Conservation (phyloP, 2,113 vertebrate genomes). For the Oncorhynchus kisutch region DNA sequence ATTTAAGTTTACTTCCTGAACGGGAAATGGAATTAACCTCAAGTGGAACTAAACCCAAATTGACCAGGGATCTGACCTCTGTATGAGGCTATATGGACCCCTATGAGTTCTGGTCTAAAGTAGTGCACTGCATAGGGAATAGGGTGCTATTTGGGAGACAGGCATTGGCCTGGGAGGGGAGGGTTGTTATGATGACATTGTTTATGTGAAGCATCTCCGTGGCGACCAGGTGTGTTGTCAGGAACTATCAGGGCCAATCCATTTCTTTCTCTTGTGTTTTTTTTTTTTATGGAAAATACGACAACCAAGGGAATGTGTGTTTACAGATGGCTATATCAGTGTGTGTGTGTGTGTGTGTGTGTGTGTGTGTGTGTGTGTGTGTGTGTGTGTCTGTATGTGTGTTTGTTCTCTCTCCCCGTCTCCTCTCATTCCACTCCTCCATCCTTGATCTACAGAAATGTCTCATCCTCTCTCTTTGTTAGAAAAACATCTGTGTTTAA, state of each 20-base stretch:
- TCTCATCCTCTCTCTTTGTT: slow-evolving; percentile 39
- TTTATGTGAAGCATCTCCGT: background rate
- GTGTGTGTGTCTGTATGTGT: slow-evolving; percentile 2
- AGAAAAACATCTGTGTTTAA: background rate
- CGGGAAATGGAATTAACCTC: too few relatives aligned
- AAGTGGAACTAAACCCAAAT: too few relatives aligned
- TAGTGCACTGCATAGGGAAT: too few relatives aligned
- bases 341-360: background rate
- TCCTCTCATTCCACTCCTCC: background rate
- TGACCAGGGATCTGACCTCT: background rate
- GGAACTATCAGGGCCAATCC: slow-evolving; percentile 27
- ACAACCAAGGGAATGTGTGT: too few relatives aligned
- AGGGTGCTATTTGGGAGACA: background rate
- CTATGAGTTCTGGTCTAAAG: too few relatives aligned
- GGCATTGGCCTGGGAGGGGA: too few relatives aligned
- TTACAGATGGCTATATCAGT: background rate
- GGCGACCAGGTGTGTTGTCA: slow-evolving; percentile 16
- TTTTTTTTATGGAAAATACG: background rate
- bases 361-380: background rate
- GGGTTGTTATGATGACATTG: background rate
- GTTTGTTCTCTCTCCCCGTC: background rate
- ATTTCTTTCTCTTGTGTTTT: slow-evolving; percentile 11
- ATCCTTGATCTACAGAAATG: slow-evolving; percentile 11
- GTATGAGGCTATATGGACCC: background rate
- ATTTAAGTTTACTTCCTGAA: too few relatives aligned